Conservation (phyloP, 1,140 invertebrate genomes). For the Lepidurus arcticus region DNA sequence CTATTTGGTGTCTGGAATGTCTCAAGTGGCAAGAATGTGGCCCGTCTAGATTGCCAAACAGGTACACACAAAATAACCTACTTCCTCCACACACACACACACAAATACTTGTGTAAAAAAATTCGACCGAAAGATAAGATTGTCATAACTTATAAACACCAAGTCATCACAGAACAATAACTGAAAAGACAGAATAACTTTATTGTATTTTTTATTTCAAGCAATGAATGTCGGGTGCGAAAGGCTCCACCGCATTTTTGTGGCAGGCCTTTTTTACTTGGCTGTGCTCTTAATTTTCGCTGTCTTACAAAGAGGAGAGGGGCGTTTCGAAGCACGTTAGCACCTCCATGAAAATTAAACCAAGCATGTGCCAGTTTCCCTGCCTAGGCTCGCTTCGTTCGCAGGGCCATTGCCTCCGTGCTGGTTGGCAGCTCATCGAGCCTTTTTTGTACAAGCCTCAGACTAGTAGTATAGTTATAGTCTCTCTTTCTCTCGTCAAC, state of each 20-base stretch:
- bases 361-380: conserved; percentile 14
- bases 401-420: conserved; percentile 10
- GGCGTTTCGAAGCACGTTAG: conserved; percentile 13
- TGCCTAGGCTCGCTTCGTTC: conserved; percentile 20
- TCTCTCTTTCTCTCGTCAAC: background rate
- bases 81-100: background rate
- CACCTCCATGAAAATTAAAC: conserved; percentile 15
- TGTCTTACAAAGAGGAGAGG: background rate
- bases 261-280: background rate
- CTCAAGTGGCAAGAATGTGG: conserved; percentile 17
- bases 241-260: too few relatives aligned
- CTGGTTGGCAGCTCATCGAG: conserved; percentile 16
- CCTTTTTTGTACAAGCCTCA: conserved; percentile 10
- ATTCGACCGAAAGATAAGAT: too few relatives aligned
- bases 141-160: too few relatives aligned
- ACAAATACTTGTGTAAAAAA: background rate
- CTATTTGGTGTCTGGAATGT: conserved; percentile 19
- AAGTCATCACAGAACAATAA: too few relatives aligned
- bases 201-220: too few relatives aligned
- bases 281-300: conserved; percentile 1
- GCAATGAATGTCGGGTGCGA: too few relatives aligned
- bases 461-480: conserved; percentile 16
- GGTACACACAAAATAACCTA: conserved; percentile 3
- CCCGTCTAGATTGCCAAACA: background rate
- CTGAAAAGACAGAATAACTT: background rate